Percentiles rank a stretch among this genome's conserved stretches.
Evolutionary conservation across 2,113 vertebrate species (phyloP).

Genomic region (Forbesichthys agassizii): DNA sequence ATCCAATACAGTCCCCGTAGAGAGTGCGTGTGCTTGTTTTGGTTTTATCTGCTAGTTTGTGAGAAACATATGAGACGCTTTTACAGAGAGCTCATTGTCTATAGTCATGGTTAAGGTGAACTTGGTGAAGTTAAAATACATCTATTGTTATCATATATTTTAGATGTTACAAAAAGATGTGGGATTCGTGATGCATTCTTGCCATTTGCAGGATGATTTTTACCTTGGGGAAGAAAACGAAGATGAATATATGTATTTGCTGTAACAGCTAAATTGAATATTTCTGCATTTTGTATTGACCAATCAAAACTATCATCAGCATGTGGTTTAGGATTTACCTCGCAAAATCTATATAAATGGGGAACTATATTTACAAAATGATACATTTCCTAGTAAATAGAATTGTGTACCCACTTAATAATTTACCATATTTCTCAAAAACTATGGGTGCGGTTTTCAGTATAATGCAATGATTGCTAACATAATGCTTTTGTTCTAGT

Average conservation of each 20-base stretch:
- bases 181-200: neutral
- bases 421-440: too few species aligned
- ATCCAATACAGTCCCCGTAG: conserved; percentile 43
- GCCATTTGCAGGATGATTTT: neutral
- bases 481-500: neutral
- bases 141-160: too few species aligned
- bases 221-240: too few species aligned
- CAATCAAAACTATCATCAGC: conserved; percentile 7
- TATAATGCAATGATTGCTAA: too few species aligned
- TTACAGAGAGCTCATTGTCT: conserved; percentile 38
- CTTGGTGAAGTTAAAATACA: neutral
- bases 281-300: conserved; percentile 24
- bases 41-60: conserved; percentile 39
- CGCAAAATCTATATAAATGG: conserved; percentile 30
- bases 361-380: conserved; percentile 30
- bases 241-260: conserved; percentile 18
- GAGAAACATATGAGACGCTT: conserved; percentile 23
- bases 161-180: too few species aligned
- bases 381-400: conserved; percentile 6
- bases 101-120: conserved; percentile 4
- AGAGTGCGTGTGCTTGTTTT: conserved; percentile 18
- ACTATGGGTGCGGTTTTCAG: too few species aligned
- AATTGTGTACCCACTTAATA: neutral
- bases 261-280: neutral
- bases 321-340: conserved; percentile 36